Conservation (phyloP, 2,113 vertebrate species). For the Perognathus longimembris region DNA sequence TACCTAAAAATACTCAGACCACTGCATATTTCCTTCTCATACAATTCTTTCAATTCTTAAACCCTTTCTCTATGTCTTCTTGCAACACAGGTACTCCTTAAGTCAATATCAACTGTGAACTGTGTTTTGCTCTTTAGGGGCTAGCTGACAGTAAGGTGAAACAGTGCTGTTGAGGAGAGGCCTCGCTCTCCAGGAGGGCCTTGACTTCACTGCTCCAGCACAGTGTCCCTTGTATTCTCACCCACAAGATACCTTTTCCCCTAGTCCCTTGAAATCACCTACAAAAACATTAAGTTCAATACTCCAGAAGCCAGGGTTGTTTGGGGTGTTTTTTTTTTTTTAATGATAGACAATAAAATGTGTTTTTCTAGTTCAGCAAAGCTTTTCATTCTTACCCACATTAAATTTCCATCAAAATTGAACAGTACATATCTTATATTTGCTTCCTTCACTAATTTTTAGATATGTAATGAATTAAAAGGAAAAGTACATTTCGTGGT, state of each 20-base stretch:
- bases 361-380: conserved; percentile 46
- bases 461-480: conserved; percentile 25
- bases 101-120: background rate
- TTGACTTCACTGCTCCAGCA: background rate
- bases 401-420: conserved; percentile 17
- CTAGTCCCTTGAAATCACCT: background rate
- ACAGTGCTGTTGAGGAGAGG: background rate
- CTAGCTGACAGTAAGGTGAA: background rate
- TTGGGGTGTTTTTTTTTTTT: no score
- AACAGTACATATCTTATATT: background rate
- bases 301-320: background rate
- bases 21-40: background rate
- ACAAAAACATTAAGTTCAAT: conserved; percentile 18
- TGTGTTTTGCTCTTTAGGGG: background rate
- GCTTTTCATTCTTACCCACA: background rate
- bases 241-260: background rate
- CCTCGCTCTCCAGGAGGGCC: background rate
- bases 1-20: background rate
- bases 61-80: background rate
- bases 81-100: background rate
- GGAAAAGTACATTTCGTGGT: background rate
- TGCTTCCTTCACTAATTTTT: conserved; percentile 27
- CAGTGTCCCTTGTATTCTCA: background rate
- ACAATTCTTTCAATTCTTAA: background rate
- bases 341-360: background rate